These are phyloP conservation scores for Drosophila sucinea DNA, from an alignment of 1,140 invertebrate genomes.

Conservation along the genomic window DNA sequence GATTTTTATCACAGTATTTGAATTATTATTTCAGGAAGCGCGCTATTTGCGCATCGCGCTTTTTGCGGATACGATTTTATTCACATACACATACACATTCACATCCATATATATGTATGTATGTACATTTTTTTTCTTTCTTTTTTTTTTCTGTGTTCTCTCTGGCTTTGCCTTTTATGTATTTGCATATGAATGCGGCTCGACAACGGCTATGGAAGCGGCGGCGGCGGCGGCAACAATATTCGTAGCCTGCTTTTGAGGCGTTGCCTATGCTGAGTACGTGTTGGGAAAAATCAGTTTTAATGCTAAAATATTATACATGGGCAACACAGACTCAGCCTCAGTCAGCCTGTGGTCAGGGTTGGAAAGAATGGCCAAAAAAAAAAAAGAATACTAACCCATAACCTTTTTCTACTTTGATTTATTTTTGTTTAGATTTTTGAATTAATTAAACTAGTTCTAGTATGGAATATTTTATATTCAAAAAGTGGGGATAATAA, in stretches of 20 bases:
- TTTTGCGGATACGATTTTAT: slow-evolving; percentile 75
- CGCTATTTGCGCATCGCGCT: slow-evolving; percentile 82
- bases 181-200: slow-evolving; percentile 80
- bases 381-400: background rate
- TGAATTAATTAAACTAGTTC: slow-evolving; percentile 4
- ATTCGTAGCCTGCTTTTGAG: slow-evolving; percentile 52
- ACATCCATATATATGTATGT: slow-evolving; percentile 12
- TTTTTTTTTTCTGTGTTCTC: slow-evolving; percentile 11
- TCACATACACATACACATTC: slow-evolving; percentile 16
- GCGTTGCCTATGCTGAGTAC: slow-evolving; percentile 59
- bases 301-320: slow-evolving; percentile 79
- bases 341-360: slow-evolving; percentile 40
- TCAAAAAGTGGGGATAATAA: background rate
- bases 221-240: slow-evolving; percentile 37
- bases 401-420: background rate
- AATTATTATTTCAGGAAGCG: slow-evolving; percentile 83
- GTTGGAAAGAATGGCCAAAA: slow-evolving; percentile 38
- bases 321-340: slow-evolving; percentile 22
- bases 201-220: slow-evolving; percentile 25
- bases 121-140: background rate
- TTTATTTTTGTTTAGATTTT: slow-evolving; percentile 5
- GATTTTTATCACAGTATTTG: slow-evolving; percentile 82
- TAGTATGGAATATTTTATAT: background rate
- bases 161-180: slow-evolving; percentile 60
- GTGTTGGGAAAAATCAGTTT: slow-evolving; percentile 74